Conservation (phyloP, 2,797 vertebrate genomes). For the Malurus splendens region DNA sequence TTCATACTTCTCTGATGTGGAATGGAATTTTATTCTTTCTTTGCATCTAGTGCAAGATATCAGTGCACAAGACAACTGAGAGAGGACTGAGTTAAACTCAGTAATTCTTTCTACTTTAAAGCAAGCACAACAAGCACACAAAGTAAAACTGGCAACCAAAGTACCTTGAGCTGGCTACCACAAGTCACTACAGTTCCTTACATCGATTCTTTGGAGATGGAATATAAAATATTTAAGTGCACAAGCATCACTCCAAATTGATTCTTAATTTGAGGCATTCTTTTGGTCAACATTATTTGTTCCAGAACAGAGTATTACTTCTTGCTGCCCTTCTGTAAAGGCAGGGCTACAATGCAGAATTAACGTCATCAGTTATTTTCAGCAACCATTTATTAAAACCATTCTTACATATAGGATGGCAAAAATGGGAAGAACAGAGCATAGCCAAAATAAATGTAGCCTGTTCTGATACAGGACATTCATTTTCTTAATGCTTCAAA, state of each 20-base stretch:
- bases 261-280: neutral
- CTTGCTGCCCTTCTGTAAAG: neutral
- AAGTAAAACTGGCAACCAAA: neutral
- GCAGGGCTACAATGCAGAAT: neutral
- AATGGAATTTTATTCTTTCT: neutral
- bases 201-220: neutral
- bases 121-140: neutral
- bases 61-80: neutral
- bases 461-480: neutral
- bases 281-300: neutral
- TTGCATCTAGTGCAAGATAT: neutral
- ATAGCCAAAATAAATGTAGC: neutral
- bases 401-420: neutral
- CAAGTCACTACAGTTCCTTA: neutral
- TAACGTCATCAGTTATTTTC: neutral
- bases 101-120: neutral
- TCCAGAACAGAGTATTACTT: neutral
- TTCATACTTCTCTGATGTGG: neutral
- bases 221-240: neutral
- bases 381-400: neutral
- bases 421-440: neutral
- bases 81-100: neutral
- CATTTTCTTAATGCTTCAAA: neutral
- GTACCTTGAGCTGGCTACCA: neutral
- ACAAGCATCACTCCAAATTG: neutral